phyloP scores from a whole-genome alignment of 2,113 vertebrate genomes.

The Ammodytes dubius region DNA sequence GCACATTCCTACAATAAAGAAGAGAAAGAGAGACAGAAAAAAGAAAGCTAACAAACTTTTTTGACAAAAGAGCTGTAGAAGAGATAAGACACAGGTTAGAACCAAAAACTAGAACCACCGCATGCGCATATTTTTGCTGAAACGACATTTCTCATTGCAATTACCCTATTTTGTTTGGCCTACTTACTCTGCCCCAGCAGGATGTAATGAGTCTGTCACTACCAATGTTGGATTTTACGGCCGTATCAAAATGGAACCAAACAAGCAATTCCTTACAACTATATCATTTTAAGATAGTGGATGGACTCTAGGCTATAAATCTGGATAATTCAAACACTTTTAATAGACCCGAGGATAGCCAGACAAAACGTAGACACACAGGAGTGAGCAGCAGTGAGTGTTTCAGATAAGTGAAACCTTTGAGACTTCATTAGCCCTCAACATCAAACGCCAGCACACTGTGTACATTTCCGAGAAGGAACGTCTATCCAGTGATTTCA shows the following conservation, averaged over 20 bases:
- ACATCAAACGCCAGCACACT: constrained; percentile 69
- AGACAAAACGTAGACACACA: constrained; percentile 35
- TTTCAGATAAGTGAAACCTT: constrained; percentile 73
- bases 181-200: constrained; percentile 59
- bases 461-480: constrained; percentile 72
- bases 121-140: constrained; percentile 54
- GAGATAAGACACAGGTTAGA: constrained; percentile 13
- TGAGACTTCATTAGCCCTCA: constrained; percentile 78
- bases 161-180: constrained; percentile 67
- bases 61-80: constrained; percentile 13
- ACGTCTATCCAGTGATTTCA: constrained; percentile 73
- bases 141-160: constrained; percentile 51
- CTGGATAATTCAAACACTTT: constrained; percentile 26
- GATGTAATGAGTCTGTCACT: constrained; percentile 68
- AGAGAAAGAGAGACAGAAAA: background rate
- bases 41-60: constrained; percentile 4
- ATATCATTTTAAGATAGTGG: constrained; percentile 29
- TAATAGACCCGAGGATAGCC: constrained; percentile 24
- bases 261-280: constrained; percentile 63
- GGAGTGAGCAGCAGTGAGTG: constrained; percentile 42
- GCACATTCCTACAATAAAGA: background rate
- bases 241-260: constrained; percentile 55
- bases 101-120: constrained; percentile 31
- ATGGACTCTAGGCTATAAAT: constrained; percentile 32
- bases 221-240: constrained; percentile 48